Percentiles rank a stretch among this genome's conserved stretches.
phyloP scores from a whole-genome alignment of 1,140 invertebrate genomes.

The Panagrolaimus sp. region DNA sequence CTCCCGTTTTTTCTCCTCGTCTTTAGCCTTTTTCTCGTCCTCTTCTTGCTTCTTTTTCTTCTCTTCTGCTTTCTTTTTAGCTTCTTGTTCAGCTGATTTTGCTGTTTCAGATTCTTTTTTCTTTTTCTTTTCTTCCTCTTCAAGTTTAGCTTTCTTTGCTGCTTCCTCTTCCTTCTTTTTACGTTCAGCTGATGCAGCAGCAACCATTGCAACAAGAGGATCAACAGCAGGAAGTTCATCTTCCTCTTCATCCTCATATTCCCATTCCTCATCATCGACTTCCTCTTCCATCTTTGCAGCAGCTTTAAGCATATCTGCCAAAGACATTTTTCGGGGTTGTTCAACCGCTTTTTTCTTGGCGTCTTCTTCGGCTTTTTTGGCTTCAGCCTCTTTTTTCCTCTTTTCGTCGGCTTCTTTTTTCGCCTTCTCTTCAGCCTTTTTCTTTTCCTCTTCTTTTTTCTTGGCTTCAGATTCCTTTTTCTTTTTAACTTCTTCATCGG shows the following conservation, averaged over 20 bases:
- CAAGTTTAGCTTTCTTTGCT: neutral
- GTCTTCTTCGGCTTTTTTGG: neutral
- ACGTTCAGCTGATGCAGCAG: neutral
- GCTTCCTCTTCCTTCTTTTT: neutral
- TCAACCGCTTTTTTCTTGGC: neutral
- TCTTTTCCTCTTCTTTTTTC: slow-evolving; percentile 11
- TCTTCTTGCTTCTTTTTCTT: slow-evolving; percentile 18
- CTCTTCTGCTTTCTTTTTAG: slow-evolving; percentile 20
- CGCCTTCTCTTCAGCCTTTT: slow-evolving; percentile 2
- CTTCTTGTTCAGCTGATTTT: neutral
- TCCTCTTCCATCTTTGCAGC: neutral
- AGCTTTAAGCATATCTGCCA: slow-evolving; percentile 7
- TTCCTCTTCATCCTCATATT: slow-evolving; percentile 1
- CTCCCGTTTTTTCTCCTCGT: neutral
- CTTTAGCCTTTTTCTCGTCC: neutral
- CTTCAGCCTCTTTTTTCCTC: slow-evolving; percentile 3
- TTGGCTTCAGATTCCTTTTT: too few relatives aligned
- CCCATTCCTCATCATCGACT: slow-evolving; percentile 3
- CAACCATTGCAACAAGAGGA: neutral
- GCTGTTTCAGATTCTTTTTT: neutral
- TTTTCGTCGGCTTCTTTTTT: slow-evolving; percentile 1
- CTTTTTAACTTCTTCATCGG: too few relatives aligned
- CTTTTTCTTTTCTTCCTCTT: neutral
- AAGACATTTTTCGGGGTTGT: neutral
- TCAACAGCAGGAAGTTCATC: neutral